Conservation (phyloP, 1,140 invertebrate genomes). For the Pseudomyrmex cubaensis region DNA sequence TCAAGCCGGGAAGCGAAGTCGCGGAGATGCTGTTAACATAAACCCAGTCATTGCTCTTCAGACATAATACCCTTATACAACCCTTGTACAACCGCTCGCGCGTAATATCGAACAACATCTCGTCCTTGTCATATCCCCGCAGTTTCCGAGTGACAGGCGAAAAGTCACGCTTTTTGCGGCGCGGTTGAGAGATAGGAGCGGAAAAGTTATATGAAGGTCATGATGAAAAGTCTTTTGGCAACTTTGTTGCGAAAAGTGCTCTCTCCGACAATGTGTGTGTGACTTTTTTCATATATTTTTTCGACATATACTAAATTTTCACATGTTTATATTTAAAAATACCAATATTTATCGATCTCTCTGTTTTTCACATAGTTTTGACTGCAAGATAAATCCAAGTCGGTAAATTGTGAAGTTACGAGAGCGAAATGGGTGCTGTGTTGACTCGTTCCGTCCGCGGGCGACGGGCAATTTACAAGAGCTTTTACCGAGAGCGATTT, state of each 20-base stretch:
- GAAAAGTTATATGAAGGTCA: background rate
- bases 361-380: background rate
- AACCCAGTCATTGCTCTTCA: constrained; percentile 59
- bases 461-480: constrained; percentile 44
- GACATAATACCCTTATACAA: constrained; percentile 60
- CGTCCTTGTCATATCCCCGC: background rate
- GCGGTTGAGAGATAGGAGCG: background rate
- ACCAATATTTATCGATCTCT: too few relatives aligned
- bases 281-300: too few relatives aligned
- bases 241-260: background rate
- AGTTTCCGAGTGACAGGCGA: constrained; percentile 18
- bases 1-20: constrained; percentile 35
- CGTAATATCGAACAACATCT: constrained; percentile 33
- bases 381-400: background rate
- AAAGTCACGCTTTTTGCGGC: background rate
- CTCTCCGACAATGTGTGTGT: too few relatives aligned
- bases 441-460: constrained; percentile 18
- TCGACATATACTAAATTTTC: too few relatives aligned
- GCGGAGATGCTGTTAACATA: constrained; percentile 66
- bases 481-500: constrained; percentile 45
- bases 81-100: background rate
- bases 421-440: constrained; percentile 1
- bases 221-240: background rate
- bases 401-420: constrained; percentile 23
- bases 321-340: too few relatives aligned